A percentile compares a stretch with the other conserved stretches of the same genome.
phyloP scores from a whole-genome alignment of 2,113 vertebrate genomes.

The Protobothrops mucrosquamatus region DNA sequence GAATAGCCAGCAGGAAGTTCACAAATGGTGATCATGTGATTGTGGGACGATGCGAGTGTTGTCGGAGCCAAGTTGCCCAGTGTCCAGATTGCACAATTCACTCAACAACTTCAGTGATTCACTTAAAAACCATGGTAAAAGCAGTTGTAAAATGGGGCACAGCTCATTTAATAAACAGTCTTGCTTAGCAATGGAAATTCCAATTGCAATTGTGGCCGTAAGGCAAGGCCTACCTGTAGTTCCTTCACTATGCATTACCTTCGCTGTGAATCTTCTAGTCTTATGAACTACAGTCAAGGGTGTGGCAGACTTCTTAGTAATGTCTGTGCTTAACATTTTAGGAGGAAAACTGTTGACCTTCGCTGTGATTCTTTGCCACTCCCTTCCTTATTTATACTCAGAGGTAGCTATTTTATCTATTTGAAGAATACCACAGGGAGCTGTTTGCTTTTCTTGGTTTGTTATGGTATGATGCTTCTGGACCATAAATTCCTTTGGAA shows the following conservation, averaged over 20 bases:
- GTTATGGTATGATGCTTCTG: background rate
- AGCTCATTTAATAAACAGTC: background rate
- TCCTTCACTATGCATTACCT: background rate
- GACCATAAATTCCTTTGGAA: background rate
- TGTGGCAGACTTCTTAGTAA: background rate
- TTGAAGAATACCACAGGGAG: background rate
- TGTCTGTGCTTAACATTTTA: background rate
- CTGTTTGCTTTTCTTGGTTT: slow-evolving; percentile 6
- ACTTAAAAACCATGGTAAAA: background rate
- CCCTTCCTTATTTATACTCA: slow-evolving; percentile 14
- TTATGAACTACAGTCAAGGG: background rate
- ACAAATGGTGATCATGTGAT: background rate
- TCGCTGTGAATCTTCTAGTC: background rate
- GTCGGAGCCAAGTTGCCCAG: background rate
- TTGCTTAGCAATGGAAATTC: background rate
- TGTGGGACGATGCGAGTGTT: background rate
- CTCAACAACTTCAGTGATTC: background rate
- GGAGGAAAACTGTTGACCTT: background rate
- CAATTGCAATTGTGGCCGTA: background rate
- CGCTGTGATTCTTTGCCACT: background rate
- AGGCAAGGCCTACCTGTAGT: background rate
- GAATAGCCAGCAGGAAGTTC: background rate
- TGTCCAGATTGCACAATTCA: background rate
- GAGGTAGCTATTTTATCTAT: slow-evolving; percentile 5
- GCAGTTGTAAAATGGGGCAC: background rate